Base-by-base conservation (phyloP, 2,113 vertebrate species). In the Ciconia maguari region DNA sequence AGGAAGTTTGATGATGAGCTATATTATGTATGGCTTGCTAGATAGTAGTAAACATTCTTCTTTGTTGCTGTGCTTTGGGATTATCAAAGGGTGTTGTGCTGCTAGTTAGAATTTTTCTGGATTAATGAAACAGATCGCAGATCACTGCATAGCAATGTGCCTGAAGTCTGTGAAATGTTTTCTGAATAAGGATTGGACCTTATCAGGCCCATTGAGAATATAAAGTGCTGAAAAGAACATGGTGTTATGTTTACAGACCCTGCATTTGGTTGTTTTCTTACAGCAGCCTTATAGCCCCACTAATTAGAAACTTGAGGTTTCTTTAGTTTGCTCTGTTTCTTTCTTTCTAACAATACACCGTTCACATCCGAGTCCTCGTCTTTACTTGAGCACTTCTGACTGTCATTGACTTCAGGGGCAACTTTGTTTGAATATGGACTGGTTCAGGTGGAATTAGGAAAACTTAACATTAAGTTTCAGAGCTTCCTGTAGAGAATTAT, bases 41-140 rank as follows among this genome's bases (percentile, higher is more conserved):
- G 92, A 48, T 34, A 93, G 79, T 65, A 90, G 87, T 88, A 95
- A 96, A 88, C 70, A 86, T 80, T 82, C 44, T 26, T 77, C 41
- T 88, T 86, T 10, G 2, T 89, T 66, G 79, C 62, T 44, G 76
- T 93, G 62, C 83, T 96, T 80, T 83, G 83, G 82, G 83, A 90
- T 94, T 95, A 89, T 83, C 64, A 70, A 75, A 88, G 85, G n/a
- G 32, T 58, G 71, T 65, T 64, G 42, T 89, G 85, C 34, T 88
- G 71, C 85, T 90, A 72, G 66, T 95, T 89, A 89, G 68, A 92
- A 83, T 96, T 92, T 91, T 93, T 90, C 83, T 80, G 55, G 90
- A 95, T 94, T 96, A 96, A 94, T 88, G 93, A 86, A 95, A 93
- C 82, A 86, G 88, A 89, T 96, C 51, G 18, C 83, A 92, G 89